Conservation (phyloP, 2,888 invertebrate species). For the Odontothrips loti region DNA sequence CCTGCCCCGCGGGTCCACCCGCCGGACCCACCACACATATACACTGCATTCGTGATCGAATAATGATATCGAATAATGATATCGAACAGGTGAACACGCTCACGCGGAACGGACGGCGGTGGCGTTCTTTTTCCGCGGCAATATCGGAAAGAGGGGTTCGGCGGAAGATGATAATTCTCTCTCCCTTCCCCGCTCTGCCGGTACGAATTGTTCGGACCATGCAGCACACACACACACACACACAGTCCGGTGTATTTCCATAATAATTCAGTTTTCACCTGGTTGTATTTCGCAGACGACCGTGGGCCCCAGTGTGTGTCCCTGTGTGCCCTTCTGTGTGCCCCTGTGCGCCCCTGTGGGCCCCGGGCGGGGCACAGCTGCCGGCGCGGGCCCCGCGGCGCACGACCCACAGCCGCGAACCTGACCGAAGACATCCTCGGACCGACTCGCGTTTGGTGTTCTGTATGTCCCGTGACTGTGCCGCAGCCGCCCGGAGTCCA, state of each 20-base stretch:
- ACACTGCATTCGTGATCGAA: not conserved
- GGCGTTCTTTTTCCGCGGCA: not conserved
- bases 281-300: not conserved
- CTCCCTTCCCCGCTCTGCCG: no score
- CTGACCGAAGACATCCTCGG: no score
- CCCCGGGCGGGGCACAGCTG: not conserved
- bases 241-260: not conserved
- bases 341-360: no score
- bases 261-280: slow-evolving; percentile 1
- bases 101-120: not conserved
- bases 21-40: no score
- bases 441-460: no score
- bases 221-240: not conserved
- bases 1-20: no score
- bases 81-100: not conserved
- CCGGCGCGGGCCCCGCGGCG: not conserved
- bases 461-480: no score
- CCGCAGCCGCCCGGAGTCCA: no score
- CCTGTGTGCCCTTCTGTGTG: no score
- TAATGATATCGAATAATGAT: not conserved
- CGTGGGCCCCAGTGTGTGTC: not conserved
- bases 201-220: not conserved
- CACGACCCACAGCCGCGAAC: no score
- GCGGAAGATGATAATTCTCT: not conserved
- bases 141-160: not conserved